A percentile compares a stretch with the other conserved stretches of the same genome.
Conservation (phyloP, 2,888 invertebrate genomes). For the Sinohyriopsis cumingii region DNA sequence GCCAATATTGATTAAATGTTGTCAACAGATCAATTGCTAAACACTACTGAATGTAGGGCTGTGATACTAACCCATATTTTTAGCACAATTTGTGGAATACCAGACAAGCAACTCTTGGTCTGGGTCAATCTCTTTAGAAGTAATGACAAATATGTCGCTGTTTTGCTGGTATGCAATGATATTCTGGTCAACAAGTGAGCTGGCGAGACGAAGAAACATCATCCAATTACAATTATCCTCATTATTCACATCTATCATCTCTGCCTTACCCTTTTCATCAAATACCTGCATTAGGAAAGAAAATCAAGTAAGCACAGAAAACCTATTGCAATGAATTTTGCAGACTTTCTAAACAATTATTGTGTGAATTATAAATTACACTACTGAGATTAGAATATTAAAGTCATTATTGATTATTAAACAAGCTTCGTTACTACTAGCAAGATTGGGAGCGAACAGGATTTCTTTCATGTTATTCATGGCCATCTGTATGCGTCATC, state of each 20-base stretch:
- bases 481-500: no score
- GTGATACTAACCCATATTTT: no score
- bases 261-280: slow-evolving; percentile 14
- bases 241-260: slow-evolving; percentile 45
- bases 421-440: no score
- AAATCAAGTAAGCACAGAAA: neutral
- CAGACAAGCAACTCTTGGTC: slow-evolving; percentile 81
- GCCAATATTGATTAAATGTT: no score
- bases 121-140: slow-evolving; percentile 75
- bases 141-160: slow-evolving; percentile 57
- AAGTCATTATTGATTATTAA: no score
- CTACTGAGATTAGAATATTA: no score
- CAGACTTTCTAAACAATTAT: slow-evolving; percentile 8
- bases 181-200: slow-evolving; percentile 79
- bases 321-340: slow-evolving; percentile 2
- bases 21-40: no score
- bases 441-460: no score
- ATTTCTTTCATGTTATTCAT: no score
- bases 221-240: slow-evolving; percentile 81
- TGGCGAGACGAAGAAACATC: slow-evolving; percentile 82
- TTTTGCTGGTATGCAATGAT: slow-evolving; percentile 78
- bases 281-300: slow-evolving; percentile 32
- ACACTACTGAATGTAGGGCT: no score
- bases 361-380: neutral
- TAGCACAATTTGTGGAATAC: slow-evolving; percentile 80